Percentiles rank a stretch among this genome's conserved stretches.
phyloP scores from a whole-genome alignment of 2,888 invertebrate species.

The Gortyna flavago region DNA sequence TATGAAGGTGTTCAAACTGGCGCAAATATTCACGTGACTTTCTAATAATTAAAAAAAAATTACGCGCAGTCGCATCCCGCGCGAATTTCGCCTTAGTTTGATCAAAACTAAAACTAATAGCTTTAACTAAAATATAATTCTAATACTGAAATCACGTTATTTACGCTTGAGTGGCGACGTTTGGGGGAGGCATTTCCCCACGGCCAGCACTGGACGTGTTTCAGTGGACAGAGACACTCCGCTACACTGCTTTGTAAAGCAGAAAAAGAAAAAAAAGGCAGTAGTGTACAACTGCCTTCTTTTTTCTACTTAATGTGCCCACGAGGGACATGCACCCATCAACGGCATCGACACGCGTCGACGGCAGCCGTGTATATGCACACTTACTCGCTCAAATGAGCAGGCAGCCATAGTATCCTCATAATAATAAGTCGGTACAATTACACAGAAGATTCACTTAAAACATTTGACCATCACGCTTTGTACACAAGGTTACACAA shows the following conservation, averaged over 20 bases:
- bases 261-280: too few relatives aligned
- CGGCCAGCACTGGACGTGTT: neutral
- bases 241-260: neutral
- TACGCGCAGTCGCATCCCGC: neutral
- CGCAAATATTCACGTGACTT: too few relatives aligned
- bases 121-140: neutral
- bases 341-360: too few relatives aligned
- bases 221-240: neutral
- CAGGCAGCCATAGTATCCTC: conserved; percentile 2
- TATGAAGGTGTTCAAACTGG: neutral
- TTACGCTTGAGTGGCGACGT: neutral
- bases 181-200: neutral
- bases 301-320: too few relatives aligned
- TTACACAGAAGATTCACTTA: conserved; percentile 33
- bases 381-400: conserved; percentile 9
- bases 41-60: neutral
- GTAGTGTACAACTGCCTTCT: neutral
- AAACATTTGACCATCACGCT: conserved; percentile 31
- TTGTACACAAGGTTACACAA: conserved; percentile 55
- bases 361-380: too few relatives aligned
- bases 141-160: neutral
- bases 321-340: too few relatives aligned
- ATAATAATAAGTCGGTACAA: conserved; percentile 7
- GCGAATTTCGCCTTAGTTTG: neutral
- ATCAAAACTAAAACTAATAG: neutral